phyloP scores from a whole-genome alignment of 2,888 invertebrate species.

The Polymixis flavicincta region DNA sequence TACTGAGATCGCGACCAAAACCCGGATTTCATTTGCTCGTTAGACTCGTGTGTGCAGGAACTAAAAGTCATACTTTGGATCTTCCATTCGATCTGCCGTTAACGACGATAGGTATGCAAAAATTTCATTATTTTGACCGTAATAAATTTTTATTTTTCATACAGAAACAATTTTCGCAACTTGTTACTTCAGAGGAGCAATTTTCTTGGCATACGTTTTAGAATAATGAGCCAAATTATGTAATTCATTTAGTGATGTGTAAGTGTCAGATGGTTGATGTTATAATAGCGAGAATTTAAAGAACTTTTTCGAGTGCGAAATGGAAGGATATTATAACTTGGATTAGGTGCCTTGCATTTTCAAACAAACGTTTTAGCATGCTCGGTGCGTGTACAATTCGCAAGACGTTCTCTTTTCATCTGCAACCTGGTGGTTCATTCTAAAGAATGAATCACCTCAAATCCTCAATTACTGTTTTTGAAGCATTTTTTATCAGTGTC shows the following conservation, averaged over 20 bases:
- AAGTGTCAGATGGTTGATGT: slow-evolving; percentile 77
- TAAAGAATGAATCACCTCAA: neutral
- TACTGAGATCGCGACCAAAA: slow-evolving; percentile 47
- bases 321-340: slow-evolving; percentile 74
- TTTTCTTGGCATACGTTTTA: slow-evolving; percentile 82
- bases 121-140: slow-evolving; percentile 49
- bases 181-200: slow-evolving; percentile 69
- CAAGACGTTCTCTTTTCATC: neutral
- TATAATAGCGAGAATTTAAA: slow-evolving; percentile 75
- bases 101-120: slow-evolving; percentile 40
- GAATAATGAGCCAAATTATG: slow-evolving; percentile 84
- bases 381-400: slow-evolving; percentile 48
- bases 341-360: slow-evolving; percentile 82
- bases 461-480: neutral
- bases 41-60: slow-evolving; percentile 61
- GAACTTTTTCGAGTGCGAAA: slow-evolving; percentile 74
- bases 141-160: slow-evolving; percentile 54
- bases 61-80: slow-evolving; percentile 53
- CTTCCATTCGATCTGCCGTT: slow-evolving; percentile 46
- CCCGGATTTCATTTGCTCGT: slow-evolving; percentile 68
- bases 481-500: neutral
- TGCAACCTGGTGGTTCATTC: neutral
- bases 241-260: slow-evolving; percentile 76
- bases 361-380: slow-evolving; percentile 20
- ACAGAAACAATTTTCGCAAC: slow-evolving; percentile 64